Evolutionary conservation across 2,888 invertebrate species (phyloP).

Genomic region (Drosophila eohydei): DNA sequence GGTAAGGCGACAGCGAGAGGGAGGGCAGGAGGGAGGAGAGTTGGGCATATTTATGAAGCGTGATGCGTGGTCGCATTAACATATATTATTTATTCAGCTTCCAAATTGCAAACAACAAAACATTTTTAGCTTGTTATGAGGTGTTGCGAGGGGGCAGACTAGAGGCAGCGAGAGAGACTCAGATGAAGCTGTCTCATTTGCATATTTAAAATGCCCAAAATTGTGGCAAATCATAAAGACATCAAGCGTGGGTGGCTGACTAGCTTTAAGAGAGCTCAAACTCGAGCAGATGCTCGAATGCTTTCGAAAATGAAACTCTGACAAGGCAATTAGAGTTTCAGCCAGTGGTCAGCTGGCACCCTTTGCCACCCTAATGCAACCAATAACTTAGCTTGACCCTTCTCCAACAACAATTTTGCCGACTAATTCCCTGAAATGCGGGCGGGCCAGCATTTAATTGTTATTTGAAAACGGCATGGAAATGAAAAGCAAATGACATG

Average conservation of each 20-base stretch:
- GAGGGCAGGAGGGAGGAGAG: not conserved
- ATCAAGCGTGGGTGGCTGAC: slow-evolving; percentile 37
- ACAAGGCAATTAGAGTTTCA: slow-evolving; percentile 58
- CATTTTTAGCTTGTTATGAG: slow-evolving; percentile 51
- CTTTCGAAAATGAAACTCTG: slow-evolving; percentile 1
- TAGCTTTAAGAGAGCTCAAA: slow-evolving; percentile 8
- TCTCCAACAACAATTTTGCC: slow-evolving; percentile 35
- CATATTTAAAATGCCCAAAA: slow-evolving; percentile 44
- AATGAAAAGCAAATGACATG: slow-evolving; percentile 53
- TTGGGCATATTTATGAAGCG: slow-evolving; percentile 41
- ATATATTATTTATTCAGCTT: slow-evolving; percentile 71
- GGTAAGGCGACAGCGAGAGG: not conserved
- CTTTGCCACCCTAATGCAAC: slow-evolving; percentile 15
- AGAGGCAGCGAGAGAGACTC: not conserved
- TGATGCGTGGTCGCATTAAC: slow-evolving; percentile 61
- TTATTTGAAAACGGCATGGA: slow-evolving; percentile 39
- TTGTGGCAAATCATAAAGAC: slow-evolving; percentile 39
- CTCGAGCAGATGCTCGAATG: not conserved
- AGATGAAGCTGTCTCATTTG: slow-evolving; percentile 32
- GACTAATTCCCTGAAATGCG: slow-evolving; percentile 77
- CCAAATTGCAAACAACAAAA: slow-evolving; percentile 67
- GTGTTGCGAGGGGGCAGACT: slow-evolving; percentile 26
- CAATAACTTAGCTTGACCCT: slow-evolving; percentile 44
- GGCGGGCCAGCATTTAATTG: slow-evolving; percentile 51
- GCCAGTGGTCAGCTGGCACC: slow-evolving; percentile 27